phyloP scores from a whole-genome alignment of 2,113 vertebrate species.

The Ciconia boyciana region DNA sequence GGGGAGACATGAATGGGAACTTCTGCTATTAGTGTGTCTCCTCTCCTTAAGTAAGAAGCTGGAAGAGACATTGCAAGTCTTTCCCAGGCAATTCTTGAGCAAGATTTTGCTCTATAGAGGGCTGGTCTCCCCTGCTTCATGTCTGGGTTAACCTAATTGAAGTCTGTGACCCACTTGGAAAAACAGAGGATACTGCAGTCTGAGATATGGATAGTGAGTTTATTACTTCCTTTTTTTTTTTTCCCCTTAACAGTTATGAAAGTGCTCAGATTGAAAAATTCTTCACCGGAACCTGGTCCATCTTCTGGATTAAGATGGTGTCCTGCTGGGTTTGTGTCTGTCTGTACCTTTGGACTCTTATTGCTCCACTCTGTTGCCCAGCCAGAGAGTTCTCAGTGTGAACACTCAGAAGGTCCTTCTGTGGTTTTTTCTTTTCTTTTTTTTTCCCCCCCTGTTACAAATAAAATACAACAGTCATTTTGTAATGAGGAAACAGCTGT shows the following conservation, averaged over 20 bases:
- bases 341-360: conserved; percentile 87
- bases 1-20: background rate
- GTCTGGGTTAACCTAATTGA: background rate
- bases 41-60: background rate
- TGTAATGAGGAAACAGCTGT: background rate
- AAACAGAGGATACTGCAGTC: background rate
- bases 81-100: background rate
- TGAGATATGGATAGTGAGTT: background rate
- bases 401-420: background rate
- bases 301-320: conserved; percentile 96
- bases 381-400: conserved; percentile 72
- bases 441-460: background rate
- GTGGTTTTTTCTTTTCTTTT: background rate
- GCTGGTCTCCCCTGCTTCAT: background rate
- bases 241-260: conserved; percentile 79
- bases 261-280: conserved; percentile 88
- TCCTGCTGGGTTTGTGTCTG: conserved; percentile 93
- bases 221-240: background rate
- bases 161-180: background rate
- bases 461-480: background rate
- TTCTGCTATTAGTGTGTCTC: background rate
- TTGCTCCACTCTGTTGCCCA: conserved; percentile 87
- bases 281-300: conserved; percentile 88
- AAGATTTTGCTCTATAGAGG: background rate
- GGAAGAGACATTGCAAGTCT: background rate